Evolutionary conservation across 2,888 invertebrate species (phyloP).

Genomic region (Metopia argyrocephala): DNA sequence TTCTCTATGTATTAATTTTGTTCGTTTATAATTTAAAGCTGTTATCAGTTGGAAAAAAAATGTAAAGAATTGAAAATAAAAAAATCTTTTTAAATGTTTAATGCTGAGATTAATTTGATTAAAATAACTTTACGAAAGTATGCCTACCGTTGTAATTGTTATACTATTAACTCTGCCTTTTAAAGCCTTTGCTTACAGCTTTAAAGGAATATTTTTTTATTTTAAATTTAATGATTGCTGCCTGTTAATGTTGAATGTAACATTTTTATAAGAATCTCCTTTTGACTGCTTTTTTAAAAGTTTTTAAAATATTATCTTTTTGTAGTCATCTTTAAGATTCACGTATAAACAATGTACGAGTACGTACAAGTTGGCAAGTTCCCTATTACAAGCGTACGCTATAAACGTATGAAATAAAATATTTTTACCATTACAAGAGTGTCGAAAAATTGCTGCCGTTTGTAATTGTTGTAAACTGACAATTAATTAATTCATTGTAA

Average conservation of each 20-base stretch:
- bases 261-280: background rate
- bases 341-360: background rate
- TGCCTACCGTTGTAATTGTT: background rate
- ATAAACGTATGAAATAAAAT: background rate
- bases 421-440: conserved; percentile 34
- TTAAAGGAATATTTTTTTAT: background rate
- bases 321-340: conserved; percentile 45
- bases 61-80: background rate
- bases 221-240: background rate
- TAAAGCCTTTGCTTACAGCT: background rate
- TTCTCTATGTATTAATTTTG: background rate
- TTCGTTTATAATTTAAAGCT: background rate
- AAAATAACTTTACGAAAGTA: background rate
- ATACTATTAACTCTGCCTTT: background rate
- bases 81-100: background rate
- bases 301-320: conserved; percentile 46
- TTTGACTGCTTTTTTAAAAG: background rate
- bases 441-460: conserved; percentile 61
- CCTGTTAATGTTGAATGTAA: background rate
- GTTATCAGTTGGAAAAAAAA: background rate
- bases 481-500: conserved; percentile 67
- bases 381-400: background rate
- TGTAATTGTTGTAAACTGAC: conserved; percentile 61
- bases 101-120: background rate
- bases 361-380: background rate